Evolutionary conservation across 2,888 invertebrate genomes (phyloP).

Genomic region (Ormia ochracea): DNA sequence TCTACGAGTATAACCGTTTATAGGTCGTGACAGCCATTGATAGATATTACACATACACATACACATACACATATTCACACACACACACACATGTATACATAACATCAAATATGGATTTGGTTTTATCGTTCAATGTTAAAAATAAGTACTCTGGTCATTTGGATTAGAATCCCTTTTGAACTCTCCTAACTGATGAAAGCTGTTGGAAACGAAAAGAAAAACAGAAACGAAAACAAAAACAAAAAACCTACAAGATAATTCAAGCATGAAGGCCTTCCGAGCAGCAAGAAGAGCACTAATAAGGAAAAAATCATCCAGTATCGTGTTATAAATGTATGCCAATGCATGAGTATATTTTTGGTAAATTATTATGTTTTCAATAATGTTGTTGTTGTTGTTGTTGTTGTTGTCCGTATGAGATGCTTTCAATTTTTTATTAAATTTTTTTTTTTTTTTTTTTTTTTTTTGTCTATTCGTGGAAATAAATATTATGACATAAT

Average conservation of each 20-base stretch:
- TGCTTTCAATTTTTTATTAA: neutral
- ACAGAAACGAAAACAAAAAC: too few relatives aligned
- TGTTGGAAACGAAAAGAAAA: neutral
- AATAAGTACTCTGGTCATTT: slow-evolving; percentile 54
- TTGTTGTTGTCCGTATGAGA: neutral
- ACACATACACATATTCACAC: neutral
- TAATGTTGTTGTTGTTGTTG: too few relatives aligned
- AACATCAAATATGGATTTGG: slow-evolving; percentile 17
- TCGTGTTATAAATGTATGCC: slow-evolving; percentile 32
- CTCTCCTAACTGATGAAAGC: slow-evolving; percentile 6
- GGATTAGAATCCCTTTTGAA: slow-evolving; percentile 40
- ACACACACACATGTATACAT: neutral
- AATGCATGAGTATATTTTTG: slow-evolving; percentile 38
- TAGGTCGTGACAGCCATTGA: too few relatives aligned
- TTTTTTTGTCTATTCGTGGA: slow-evolving; percentile 41
- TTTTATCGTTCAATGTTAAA: slow-evolving; percentile 14
- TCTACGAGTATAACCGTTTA: too few relatives aligned
- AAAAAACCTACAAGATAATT: slow-evolving; percentile 28
- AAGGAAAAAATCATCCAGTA: slow-evolving; percentile 2
- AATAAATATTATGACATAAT: slow-evolving; percentile 60
- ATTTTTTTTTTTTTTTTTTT: neutral
- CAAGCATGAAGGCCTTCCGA: slow-evolving; percentile 57
- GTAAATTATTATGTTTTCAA: slow-evolving; percentile 29
- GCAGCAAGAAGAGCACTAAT: slow-evolving; percentile 8
- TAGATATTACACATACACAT: too few relatives aligned